Base-by-base conservation (phyloP, 2,888 invertebrate species). In the Andrena marginata region DNA sequence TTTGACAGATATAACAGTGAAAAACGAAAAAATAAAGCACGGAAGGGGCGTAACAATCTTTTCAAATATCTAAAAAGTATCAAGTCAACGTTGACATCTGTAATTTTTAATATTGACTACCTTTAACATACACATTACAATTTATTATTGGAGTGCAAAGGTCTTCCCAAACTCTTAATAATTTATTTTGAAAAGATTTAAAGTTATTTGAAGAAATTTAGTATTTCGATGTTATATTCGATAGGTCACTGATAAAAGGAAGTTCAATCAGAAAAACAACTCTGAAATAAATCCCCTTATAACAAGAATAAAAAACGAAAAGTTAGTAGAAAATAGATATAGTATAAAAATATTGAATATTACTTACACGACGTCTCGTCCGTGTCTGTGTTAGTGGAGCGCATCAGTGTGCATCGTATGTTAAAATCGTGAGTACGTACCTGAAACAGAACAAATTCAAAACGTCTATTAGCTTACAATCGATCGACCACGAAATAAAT, bases 361-460 rank as follows among this genome's bases (percentile, higher is more conserved):
- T 78, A 78, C 85, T 85, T 78, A 84, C 84, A 84, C 71, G 84
- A 84, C 60, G 84, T 83, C 75, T 84, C 84, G 84, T 83, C 84
- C 68, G 72, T 72, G 78, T 79, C 76, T 84, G 54, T 69, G 62
- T 76, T 84, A 84, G 79, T 84, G 84, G 84, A 69, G 71, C 79
- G 79, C 84, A 84, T 84, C 84, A 79, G 75, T 84, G 75, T 84
- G 69, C 84, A 84, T 84, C 75, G 79, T 75, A 79, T 84, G 63
- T 69, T 84, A 76, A 84, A 84, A 65, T 76, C 84, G 62, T 60
- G 59, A 16, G 73, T 82, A 80, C 82, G 79, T 80, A 82, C 76
- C 86, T 80, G 82, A 6, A 82, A 82, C 48, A 79, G 16, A 56
- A 48, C 26, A 69, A 35, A 68, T 62, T 35, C 2, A 8, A 54